A percentile compares a stretch with the other conserved stretches of the same genome.
phyloP scores from a whole-genome alignment of 2,113 vertebrate genomes.

The Tachysurus vachellii region DNA sequence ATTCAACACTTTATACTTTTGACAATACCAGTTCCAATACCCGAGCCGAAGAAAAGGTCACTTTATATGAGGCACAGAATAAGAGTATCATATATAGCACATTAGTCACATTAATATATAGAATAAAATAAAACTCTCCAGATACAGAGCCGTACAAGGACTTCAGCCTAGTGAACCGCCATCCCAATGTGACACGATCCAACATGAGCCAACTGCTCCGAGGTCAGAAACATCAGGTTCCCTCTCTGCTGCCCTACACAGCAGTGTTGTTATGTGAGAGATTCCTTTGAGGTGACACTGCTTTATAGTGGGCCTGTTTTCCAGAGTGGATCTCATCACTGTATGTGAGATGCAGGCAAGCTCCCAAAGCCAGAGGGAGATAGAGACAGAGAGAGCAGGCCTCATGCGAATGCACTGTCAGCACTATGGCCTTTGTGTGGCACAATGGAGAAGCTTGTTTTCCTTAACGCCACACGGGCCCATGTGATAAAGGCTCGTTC shows the following conservation, averaged over 20 bases:
- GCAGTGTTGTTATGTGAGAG: constrained; percentile 24
- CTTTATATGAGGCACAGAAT: background rate
- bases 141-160: background rate
- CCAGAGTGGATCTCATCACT: constrained; percentile 57
- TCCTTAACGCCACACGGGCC: constrained; percentile 70
- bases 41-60: constrained; percentile 19
- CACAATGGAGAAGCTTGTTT: constrained; percentile 79
- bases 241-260: background rate
- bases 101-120: background rate
- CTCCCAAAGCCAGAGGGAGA: constrained; percentile 32
- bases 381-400: constrained; percentile 43
- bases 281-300: constrained; percentile 30
- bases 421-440: constrained; percentile 75
- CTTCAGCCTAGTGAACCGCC: constrained; percentile 14
- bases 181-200: constrained; percentile 26
- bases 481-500: constrained; percentile 74
- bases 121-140: background rate
- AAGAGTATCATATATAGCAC: background rate
- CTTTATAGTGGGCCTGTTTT: constrained; percentile 50
- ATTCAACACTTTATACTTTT: background rate
- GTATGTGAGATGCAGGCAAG: constrained; percentile 58
- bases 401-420: constrained; percentile 75
- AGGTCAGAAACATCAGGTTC: constrained; percentile 28
- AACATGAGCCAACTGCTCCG: constrained; percentile 11
- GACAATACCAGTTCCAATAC: background rate